A percentile compares a stretch with the other conserved stretches of the same genome.
Evolutionary conservation across 2,113 vertebrate genomes (phyloP).

Genomic region (Phylloscopus trochilus): DNA sequence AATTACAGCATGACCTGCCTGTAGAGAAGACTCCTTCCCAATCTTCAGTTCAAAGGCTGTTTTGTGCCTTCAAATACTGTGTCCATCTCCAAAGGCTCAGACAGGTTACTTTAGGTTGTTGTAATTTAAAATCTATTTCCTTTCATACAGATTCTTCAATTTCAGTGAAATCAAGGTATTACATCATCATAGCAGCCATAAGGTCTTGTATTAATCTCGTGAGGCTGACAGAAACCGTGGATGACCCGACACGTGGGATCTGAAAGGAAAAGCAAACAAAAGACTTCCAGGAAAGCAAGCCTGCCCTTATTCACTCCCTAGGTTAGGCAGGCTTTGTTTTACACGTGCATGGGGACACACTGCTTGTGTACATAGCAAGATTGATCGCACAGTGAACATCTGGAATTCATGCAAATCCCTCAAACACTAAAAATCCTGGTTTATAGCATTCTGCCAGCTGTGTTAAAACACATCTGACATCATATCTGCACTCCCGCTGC

Average conservation of each 20-base stretch:
- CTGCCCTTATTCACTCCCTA: not conserved
- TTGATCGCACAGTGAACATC: constrained; percentile 42
- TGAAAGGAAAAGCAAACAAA: constrained; percentile 19
- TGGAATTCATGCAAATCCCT: constrained; percentile 48
- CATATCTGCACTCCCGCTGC: constrained; percentile 32
- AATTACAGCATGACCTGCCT: not conserved
- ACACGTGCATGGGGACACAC: not conserved
- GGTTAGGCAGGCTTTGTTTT: constrained; percentile 42
- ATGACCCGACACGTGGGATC: not conserved
- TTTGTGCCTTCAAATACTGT: not conserved
- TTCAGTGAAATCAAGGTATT: constrained; percentile 19
- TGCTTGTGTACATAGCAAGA: constrained; percentile 16
- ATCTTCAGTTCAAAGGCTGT: not conserved
- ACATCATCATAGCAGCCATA: not conserved
- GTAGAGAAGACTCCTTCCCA: not conserved
- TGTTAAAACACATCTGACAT: constrained; percentile 40
- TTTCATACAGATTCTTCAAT: not conserved
- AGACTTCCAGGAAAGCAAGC: not conserved
- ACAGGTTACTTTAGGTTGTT: not conserved
- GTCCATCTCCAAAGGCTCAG: not conserved
- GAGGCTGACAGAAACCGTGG: not conserved
- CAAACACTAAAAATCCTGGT: not conserved
- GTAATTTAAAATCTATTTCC: not conserved
- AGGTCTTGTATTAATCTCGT: not conserved
- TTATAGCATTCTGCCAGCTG: constrained; percentile 42